Conservation (phyloP, 2,888 invertebrate genomes). For the Merodon equestris region DNA sequence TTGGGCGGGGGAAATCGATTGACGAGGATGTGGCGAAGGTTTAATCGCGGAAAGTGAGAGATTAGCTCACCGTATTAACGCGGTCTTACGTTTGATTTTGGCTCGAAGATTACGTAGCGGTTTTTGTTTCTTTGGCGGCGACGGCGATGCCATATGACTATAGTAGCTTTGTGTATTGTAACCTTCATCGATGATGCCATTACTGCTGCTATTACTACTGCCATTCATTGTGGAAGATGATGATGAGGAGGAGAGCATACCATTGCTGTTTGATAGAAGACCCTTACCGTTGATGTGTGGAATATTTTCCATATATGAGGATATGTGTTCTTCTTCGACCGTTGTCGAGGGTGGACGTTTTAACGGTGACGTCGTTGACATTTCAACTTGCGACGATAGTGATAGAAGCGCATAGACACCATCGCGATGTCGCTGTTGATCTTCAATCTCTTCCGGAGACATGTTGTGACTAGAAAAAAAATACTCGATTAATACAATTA, state of each 20-base stretch:
- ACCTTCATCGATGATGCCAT: slow-evolving; percentile 72
- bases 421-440: slow-evolving; percentile 86
- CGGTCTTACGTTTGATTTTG: slow-evolving; percentile 77
- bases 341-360: slow-evolving; percentile 77
- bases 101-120: slow-evolving; percentile 75
- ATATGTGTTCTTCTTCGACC: slow-evolving; percentile 74
- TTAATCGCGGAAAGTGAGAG: no score
- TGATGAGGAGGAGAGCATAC: slow-evolving; percentile 39
- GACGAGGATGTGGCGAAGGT: no score
- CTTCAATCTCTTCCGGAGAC: slow-evolving; percentile 81
- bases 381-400: slow-evolving; percentile 82
- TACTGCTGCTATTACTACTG: slow-evolving; percentile 69
- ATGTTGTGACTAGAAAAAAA: slow-evolving; percentile 74
- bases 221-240: slow-evolving; percentile 59
- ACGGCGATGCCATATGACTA: slow-evolving; percentile 67
- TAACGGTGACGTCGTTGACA: slow-evolving; percentile 72
- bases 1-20: background rate
- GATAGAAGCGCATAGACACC: slow-evolving; percentile 89
- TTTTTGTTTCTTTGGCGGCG: slow-evolving; percentile 75
- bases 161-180: slow-evolving; percentile 72
- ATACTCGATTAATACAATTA: background rate
- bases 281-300: slow-evolving; percentile 67
- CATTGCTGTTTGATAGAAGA: slow-evolving; percentile 51
- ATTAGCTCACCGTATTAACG: slow-evolving; percentile 76
- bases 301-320: slow-evolving; percentile 73